phyloP scores from a whole-genome alignment of 2,888 invertebrate species.

The Encarsia formosa region DNA sequence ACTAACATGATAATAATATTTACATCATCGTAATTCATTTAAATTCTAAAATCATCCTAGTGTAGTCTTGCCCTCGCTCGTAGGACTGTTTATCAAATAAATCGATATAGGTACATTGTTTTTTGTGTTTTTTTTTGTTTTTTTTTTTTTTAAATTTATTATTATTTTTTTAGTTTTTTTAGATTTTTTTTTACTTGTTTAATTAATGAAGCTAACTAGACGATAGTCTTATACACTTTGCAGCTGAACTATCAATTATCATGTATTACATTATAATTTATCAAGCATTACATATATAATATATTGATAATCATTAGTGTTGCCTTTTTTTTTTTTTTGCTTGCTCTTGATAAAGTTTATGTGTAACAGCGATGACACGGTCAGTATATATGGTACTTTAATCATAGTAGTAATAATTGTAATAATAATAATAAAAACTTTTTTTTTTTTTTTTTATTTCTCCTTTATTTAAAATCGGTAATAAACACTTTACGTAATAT shows the following conservation, averaged over 20 bases:
- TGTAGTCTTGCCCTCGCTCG: conserved; percentile 21
- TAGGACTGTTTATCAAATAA: conserved; percentile 28
- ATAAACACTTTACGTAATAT: conserved; percentile 17
- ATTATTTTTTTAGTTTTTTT: too few relatives aligned
- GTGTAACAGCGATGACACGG: conserved; percentile 18
- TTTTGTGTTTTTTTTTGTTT: neutral
- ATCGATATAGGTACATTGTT: conserved; percentile 23
- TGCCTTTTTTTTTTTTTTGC: conserved; percentile 6
- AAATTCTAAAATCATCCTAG: conserved; percentile 9
- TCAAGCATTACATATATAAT: conserved; percentile 32
- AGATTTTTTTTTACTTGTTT: conserved; percentile 8
- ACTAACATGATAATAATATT: conserved; percentile 19
- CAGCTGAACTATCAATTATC: conserved; percentile 34
- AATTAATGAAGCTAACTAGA: conserved; percentile 29
- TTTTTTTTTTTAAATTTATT: neutral
- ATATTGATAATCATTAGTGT: conserved; percentile 33
- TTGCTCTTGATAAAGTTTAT: conserved; percentile 29
- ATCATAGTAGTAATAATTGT: too few relatives aligned
- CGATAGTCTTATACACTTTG: conserved; percentile 31
- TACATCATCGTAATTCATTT: conserved; percentile 19
- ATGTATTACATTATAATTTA: conserved; percentile 34
- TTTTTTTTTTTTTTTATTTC: neutral
- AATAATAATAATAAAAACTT: neutral
- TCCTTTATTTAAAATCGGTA: conserved; percentile 7
- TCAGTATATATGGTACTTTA: conserved; percentile 16